phyloP scores from a whole-genome alignment of 2,888 invertebrate genomes.

The Athetis lepigone region DNA sequence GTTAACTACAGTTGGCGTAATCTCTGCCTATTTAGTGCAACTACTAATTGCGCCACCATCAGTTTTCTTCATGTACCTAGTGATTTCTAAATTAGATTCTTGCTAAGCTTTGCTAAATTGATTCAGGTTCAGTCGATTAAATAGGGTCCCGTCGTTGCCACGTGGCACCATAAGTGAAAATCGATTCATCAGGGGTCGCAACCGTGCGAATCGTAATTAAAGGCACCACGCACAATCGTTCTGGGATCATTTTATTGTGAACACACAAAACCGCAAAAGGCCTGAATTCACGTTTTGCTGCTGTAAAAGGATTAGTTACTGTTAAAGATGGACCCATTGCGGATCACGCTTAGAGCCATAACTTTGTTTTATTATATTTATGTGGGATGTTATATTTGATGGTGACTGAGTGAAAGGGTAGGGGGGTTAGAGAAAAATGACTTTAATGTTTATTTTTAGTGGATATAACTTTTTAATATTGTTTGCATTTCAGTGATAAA shows the following conservation, averaged over 20 bases:
- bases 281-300: slow-evolving; percentile 15
- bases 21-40: too few species aligned
- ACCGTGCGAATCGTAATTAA: slow-evolving; percentile 63
- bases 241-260: slow-evolving; percentile 42
- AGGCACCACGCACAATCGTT: slow-evolving; percentile 53
- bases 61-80: neutral
- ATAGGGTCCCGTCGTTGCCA: slow-evolving; percentile 53
- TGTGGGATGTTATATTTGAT: neutral
- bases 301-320: neutral
- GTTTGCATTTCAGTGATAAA: too few species aligned
- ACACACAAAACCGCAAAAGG: slow-evolving; percentile 14
- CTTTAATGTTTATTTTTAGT: too few species aligned
- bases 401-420: neutral
- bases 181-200: slow-evolving; percentile 68
- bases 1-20: too few species aligned
- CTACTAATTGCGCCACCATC: neutral
- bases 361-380: slow-evolving; percentile 2
- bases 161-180: slow-evolving; percentile 73
- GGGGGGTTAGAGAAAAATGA: too few species aligned
- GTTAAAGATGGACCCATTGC: neutral
- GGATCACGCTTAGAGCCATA: neutral
- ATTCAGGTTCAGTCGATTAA: slow-evolving; percentile 44
- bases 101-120: slow-evolving; percentile 28
- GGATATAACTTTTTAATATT: too few species aligned
- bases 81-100: slow-evolving; percentile 17